Base-by-base conservation (phyloP, 2,797 vertebrate genomes). In the Squalus acanthias region DNA sequence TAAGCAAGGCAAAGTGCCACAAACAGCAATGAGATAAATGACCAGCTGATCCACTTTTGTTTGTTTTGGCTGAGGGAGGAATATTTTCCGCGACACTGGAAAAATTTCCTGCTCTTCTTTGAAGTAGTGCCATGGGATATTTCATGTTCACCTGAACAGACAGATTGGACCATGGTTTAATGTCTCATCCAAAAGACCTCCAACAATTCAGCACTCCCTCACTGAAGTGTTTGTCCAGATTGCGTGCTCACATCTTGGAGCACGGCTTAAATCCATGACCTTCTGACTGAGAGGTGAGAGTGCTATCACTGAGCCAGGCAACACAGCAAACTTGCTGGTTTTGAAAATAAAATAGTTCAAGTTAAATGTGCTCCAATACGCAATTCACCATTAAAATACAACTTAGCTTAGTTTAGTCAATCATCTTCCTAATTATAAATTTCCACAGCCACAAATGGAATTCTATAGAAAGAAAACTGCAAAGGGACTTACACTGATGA, bases 401-500 rank as follows among this genome's bases (percentile, higher is more conserved):
- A 60, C 57, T 63, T 63, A 13, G 57, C 57, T 91, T 63, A 4
- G 82, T 50, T 85, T 15, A 60, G 26, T 89, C 24, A 89, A 89
- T 63, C 57, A 91, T 63, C 13, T 6, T 33, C 88, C 57, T 17
- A 12, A 91, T 60, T 63, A 33, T 24, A 96, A 88, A 24, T 26
- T 20, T n/a, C 8, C 1, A 69, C 63, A 94, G n/a, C 29, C 33
- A 50, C 46, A n/a, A 69, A 67, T 39, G 15, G 20, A 7, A 76
- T 76, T 96, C 95, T 74, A 29, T 1, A 57, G 29, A 96, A 76
- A 29, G 46, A 29, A 46, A 96, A 96, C 1, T 76, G 95, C 24
- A 50, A 63, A 82, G n/a, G 17, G 50, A 91, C 97, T 97, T 98
- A 99, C 99, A 98, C 99, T 99, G 96, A 99, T 99, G 3, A 99